Base-by-base conservation (phyloP, 2,888 invertebrate species). In the Allophyes oxyacanthae region DNA sequence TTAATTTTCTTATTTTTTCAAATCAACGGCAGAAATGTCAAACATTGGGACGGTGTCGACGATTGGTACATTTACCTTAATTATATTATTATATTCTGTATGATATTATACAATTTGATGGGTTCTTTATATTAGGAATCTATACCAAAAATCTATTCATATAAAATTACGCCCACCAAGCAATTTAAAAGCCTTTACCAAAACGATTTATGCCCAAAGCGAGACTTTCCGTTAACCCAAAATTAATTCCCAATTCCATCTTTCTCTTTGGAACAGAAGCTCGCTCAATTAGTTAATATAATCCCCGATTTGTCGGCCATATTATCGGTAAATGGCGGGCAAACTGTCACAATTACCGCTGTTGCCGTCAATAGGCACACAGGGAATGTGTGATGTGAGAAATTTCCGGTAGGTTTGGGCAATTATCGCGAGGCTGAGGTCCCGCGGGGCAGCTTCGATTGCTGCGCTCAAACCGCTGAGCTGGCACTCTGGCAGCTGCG, bases 321-420 rank as follows among this genome's bases (percentile, higher is more conserved):
- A 6, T 74, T 68, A 62, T 52, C 64, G 45, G 41, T 42, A 67
- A 72, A 74, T 62, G 59, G 51, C 54, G 54, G 51, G 54, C 50
- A 64, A 72, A 74, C 62, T 74, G 74, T 63, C 72, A 71, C 66
- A 63, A 57, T 75, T 66, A 66, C 66, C n/a, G 57, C 54, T 51
- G 33, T 26, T 55, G 33, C 59, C 55, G 72, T 75, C 73, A 67
- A 73, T 71, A 58, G 73, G 59, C 64, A 68, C 67, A 73, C 13
- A 58, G 75, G 73, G 75, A 75, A 71, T 64, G 63, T 65, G 68
- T 71, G 64, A 73, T 70, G 71, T 54, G 60, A 38, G 56, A 49
- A 56, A 64, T 67, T 72, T 71, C 37, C 53, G 57, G 62, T 45
- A 53, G 59, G 65, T 69, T 69, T 9, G 56, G 56, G 44, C 55